Evolutionary conservation across 2,797 vertebrate genomes (phyloP), one percentile per base, ranked within the genome.

Genomic region (Cottoperca gobio): DNA sequence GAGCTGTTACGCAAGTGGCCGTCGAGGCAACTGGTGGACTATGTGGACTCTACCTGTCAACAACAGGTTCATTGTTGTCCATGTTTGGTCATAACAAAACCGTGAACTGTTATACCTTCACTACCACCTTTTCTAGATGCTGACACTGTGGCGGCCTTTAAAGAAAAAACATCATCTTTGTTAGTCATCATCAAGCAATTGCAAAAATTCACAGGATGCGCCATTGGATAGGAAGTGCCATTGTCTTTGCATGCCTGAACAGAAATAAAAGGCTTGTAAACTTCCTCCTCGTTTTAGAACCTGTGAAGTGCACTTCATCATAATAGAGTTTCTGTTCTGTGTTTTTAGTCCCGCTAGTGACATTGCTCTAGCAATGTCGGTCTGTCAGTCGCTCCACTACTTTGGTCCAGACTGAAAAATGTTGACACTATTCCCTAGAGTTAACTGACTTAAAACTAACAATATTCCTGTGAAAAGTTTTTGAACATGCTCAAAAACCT

Each of bases 161-260:
- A 35, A 52, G 26, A 57, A 72, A 57, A n/a, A 53, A 61, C 24
- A 6, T 19, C 8, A 26, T 43, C 46, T 68, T 31, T 48, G 5
- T 53, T 53, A 48, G 39, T 78, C 61, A 75, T 71, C 21, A 14
- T 24, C 2, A 58, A 42, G 12, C 42, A 52, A 55, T 0, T 9
- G 2, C 19, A 59, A 49, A n/a, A 52, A 37, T 46, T 59, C 21
- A 73, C 58, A 71, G 76, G 76, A 70, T 60, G 37, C 43, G 5
- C 2, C 0, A n/a, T 13, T 53, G 19, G 49, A 73, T 11, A 40
- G 75, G 84, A 86, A 77, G 67, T 50, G 10, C 55, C 54, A 70
- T 79, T 87, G 88, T 86, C 48, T 78, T 46, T 42, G 67, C 62
- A 28, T 37, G 79, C 4, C 35, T 72, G 50, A 50, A 62, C 60